These are phyloP conservation scores for Discoglossus pictus DNA, from an alignment of 2,797 vertebrate species.

Conservation along the genomic window DNA sequence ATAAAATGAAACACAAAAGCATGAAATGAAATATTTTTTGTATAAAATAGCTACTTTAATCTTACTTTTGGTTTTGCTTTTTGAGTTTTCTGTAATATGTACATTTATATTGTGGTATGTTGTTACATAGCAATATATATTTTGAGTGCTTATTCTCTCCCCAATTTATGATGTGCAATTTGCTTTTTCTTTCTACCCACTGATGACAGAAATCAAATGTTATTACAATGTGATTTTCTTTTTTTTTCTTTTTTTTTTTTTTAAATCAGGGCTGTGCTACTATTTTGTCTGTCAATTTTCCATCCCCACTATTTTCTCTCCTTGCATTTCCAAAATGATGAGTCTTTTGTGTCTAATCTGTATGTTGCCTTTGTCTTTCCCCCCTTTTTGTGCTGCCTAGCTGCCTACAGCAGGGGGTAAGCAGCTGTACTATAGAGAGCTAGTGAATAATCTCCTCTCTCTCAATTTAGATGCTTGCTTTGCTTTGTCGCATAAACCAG, in stretches of 20 bases:
- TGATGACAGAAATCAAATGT: slow-evolving; percentile 18
- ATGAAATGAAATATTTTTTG: too few species aligned
- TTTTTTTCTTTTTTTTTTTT: slow-evolving; percentile 26
- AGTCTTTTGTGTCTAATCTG: slow-evolving; percentile 49
- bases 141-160: too few species aligned
- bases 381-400: slow-evolving; percentile 44
- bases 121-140: too few species aligned
- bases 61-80: too few species aligned
- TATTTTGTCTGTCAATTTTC: slow-evolving; percentile 35
- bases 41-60: too few species aligned
- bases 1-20: too few species aligned
- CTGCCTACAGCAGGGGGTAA: slow-evolving; percentile 46
- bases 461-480: slow-evolving; percentile 37
- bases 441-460: slow-evolving; percentile 41
- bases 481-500: slow-evolving; percentile 31
- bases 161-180: neutral
- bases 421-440: slow-evolving; percentile 49
- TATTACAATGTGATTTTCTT: slow-evolving; percentile 13
- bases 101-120: too few species aligned
- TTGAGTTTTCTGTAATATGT: too few species aligned
- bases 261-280: slow-evolving; percentile 16
- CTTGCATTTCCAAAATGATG: slow-evolving; percentile 44
- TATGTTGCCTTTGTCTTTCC: slow-evolving; percentile 34
- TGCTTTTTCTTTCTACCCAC: neutral
- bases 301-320: slow-evolving; percentile 29